Base-by-base conservation (phyloP, 2,888 invertebrate species). In the Caenorhabditis japonica region DNA sequence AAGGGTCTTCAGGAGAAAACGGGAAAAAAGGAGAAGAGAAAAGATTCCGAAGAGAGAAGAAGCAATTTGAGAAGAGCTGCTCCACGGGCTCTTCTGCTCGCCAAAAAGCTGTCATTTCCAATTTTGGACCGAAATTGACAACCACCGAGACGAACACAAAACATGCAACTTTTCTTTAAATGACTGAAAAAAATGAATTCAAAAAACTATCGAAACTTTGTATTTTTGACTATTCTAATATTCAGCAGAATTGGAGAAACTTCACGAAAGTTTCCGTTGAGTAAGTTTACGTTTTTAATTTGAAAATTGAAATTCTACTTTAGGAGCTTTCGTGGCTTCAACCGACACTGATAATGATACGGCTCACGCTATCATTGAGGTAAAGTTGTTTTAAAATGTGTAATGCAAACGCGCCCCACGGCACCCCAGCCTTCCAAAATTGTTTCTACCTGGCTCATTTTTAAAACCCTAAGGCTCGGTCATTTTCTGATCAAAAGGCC, bases 291-390 rank as follows among this genome's bases (percentile, higher is more conserved):
- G 5, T 39, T 39, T 19, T 19, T 1, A 34, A 34, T 49, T 49
- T 49, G 3, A n/a, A 36, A 39, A 25, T n/a, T 15, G 15, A 43
- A 55, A 21, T 23, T 21, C 2, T 25, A 4, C 56, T 73, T 13
- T 59, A 78, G 78, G 78, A 68, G 78, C 74, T 3, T 78, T 78
- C 30, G 74, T 78, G n/a, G 75, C 73, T 17, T 69, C 66, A 1
- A 60, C 74, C 0, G 75, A 78, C 8, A 75, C 52, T 7, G 75
- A 78, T 34, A 78, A 73, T 60, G 75, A 56, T 15, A 71, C 78
- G 2, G 73, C 75, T 3, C 52, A 66, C 30, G 70, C 78, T 0
- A 74, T 74, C 23, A 70, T 76, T 38, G 78, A 75, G 58, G 66
- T 68, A 13, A 51, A 5, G 8, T 23, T 36, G 30, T 25, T 56